Percentiles rank a stretch among this genome's conserved stretches.
Conservation (phyloP, 2,888 invertebrate species). For the Ceramica pisi region DNA sequence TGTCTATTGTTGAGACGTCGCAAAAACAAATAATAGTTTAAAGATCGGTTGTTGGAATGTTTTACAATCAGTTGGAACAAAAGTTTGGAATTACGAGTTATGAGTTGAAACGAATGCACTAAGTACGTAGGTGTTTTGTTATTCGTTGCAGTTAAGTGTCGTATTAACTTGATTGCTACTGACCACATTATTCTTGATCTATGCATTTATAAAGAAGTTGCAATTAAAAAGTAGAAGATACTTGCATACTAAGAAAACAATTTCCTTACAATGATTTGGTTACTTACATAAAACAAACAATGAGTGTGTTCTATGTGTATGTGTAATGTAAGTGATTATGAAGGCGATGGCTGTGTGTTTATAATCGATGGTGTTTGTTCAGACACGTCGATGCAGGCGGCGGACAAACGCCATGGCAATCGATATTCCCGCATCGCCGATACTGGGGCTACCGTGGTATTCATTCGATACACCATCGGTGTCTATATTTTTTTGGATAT, state of each 20-base stretch:
- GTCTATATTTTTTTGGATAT: no score
- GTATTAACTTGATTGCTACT: slow-evolving; percentile 4
- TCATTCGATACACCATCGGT: no score
- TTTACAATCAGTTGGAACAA: neutral
- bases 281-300: neutral
- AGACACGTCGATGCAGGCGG: slow-evolving; percentile 25
- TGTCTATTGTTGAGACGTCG: neutral
- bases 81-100: neutral
- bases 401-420: slow-evolving; percentile 14
- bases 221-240: neutral
- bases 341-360: neutral
- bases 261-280: neutral
- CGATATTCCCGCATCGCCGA: slow-evolving; percentile 33
- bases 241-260: neutral
- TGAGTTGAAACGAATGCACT: neutral
- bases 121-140: neutral
- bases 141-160: neutral
- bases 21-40: neutral
- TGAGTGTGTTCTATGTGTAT: no score
- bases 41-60: neutral
- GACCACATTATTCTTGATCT: neutral
- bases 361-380: slow-evolving; percentile 30
- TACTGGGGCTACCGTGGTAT: slow-evolving; percentile 1
- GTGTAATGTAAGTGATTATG: neutral
- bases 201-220: neutral